Evolutionary conservation across 1,140 invertebrate species (phyloP).

Genomic region (Chironomus striatipennis): DNA sequence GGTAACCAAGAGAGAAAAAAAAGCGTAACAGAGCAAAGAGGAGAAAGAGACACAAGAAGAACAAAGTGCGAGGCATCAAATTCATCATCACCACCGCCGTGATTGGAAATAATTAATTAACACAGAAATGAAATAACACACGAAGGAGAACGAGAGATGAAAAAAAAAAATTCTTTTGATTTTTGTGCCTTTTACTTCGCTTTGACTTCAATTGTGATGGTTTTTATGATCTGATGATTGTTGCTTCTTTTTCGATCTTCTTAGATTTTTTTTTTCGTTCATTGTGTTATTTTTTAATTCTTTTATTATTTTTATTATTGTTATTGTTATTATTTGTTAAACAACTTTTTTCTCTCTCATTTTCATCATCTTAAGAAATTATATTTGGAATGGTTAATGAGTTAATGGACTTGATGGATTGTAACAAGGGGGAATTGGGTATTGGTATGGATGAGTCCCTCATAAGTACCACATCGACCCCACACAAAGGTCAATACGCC

Average conservation of each 20-base stretch:
- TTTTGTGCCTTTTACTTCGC: background rate
- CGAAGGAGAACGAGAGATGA: background rate
- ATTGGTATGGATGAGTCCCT: too few relatives aligned
- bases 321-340: too few relatives aligned
- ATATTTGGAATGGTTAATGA: too few relatives aligned
- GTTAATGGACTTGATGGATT: too few relatives aligned
- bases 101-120: conserved; percentile 15
- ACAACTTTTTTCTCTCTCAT: too few relatives aligned
- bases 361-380: too few relatives aligned
- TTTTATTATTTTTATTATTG: background rate
- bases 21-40: background rate
- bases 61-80: conserved; percentile 11
- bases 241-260: background rate
- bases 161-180: background rate
- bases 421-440: too few relatives aligned
- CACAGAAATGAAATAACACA: background rate
- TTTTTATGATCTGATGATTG: conserved; percentile 5
- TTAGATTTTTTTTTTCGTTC: background rate
- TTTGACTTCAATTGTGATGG: background rate
- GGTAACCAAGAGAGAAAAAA: too few relatives aligned
- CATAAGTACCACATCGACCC: too few relatives aligned
- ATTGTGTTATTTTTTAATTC: background rate
- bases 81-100: background rate
- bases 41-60: background rate
- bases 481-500: too few relatives aligned